Percentiles rank a stretch among this genome's conserved stretches.
These are phyloP conservation scores for Ctena decussata DNA, from an alignment of 2,888 invertebrate genomes.

Conservation along the genomic window DNA sequence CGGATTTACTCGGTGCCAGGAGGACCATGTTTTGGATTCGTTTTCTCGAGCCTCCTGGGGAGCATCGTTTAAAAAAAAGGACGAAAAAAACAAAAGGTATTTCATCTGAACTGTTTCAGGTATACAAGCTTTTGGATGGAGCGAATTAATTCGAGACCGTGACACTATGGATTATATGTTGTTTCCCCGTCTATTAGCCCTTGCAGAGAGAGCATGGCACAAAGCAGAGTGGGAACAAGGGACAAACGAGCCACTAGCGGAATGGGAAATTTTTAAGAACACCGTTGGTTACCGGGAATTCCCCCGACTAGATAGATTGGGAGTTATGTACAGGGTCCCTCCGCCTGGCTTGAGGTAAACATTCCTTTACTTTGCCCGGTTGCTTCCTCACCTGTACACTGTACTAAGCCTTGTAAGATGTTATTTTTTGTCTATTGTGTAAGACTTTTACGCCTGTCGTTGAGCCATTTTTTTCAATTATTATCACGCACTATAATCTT, in stretches of 20 bases:
- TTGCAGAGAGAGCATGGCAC: constrained; percentile 85
- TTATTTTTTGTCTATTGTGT: no score
- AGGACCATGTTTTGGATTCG: no score
- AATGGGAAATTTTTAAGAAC: constrained; percentile 80
- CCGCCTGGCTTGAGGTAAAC: constrained; percentile 79
- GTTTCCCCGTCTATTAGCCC: constrained; percentile 78
- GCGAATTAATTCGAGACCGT: constrained; percentile 72
- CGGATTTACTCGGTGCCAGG: no score
- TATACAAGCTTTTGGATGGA: constrained; percentile 82
- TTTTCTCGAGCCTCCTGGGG: no score
- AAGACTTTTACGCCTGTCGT: no score
- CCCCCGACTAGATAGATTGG: constrained; percentile 69
- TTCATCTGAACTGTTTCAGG: constrained; percentile 75
- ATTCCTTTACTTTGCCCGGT: no score
- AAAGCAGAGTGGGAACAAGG: constrained; percentile 79
- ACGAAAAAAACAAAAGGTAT: no score
- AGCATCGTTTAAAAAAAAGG: no score
- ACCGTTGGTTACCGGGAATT: constrained; percentile 79
- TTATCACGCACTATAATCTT: no score
- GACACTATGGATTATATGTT: constrained; percentile 76
- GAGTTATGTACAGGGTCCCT: constrained; percentile 75
- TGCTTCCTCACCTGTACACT: no score
- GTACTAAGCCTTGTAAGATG: no score
- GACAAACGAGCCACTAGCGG: constrained; percentile 42
- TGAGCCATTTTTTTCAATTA: no score